Evolutionary conservation across 2,888 invertebrate genomes (phyloP).

Genomic region (Eupeodes luniger): DNA sequence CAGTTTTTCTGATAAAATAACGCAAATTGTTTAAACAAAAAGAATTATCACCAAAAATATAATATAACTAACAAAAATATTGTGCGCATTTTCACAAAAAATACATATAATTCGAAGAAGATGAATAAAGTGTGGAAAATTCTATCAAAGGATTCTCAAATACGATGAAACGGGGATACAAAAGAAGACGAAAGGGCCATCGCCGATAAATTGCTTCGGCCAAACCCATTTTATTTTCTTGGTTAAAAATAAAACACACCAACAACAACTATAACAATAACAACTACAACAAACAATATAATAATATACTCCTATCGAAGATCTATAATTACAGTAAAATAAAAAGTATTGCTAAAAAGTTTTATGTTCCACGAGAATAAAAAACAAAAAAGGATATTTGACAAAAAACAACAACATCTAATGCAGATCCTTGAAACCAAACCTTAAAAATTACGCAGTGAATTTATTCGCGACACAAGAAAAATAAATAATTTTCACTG

Average conservation of each 20-base stretch:
- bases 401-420: slow-evolving; percentile 37
- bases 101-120: slow-evolving; percentile 16
- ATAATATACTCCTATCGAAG: not conserved
- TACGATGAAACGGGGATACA: slow-evolving; percentile 82
- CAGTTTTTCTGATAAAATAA: slow-evolving; percentile 3
- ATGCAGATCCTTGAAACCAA: slow-evolving; percentile 47
- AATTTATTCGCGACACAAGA: slow-evolving; percentile 51
- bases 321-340: too few relatives aligned
- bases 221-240: slow-evolving; percentile 75
- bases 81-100: slow-evolving; percentile 24
- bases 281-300: slow-evolving; percentile 24
- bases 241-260: slow-evolving; percentile 31
- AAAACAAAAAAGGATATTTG: slow-evolving; percentile 57
- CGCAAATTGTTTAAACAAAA: not conserved
- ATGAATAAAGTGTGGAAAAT: slow-evolving; percentile 57
- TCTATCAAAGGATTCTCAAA: slow-evolving; percentile 68
- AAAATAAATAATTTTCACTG: slow-evolving; percentile 29
- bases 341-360: slow-evolving; percentile 18
- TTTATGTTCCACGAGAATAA: not conserved
- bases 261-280: slow-evolving; percentile 14
- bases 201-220: slow-evolving; percentile 80
- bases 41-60: not conserved
- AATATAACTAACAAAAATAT: not conserved
- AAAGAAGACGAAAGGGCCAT: slow-evolving; percentile 81
- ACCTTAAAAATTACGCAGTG: slow-evolving; percentile 70